phyloP scores from a whole-genome alignment of 1,140 invertebrate species.

The Penaeus vannamei region DNA sequence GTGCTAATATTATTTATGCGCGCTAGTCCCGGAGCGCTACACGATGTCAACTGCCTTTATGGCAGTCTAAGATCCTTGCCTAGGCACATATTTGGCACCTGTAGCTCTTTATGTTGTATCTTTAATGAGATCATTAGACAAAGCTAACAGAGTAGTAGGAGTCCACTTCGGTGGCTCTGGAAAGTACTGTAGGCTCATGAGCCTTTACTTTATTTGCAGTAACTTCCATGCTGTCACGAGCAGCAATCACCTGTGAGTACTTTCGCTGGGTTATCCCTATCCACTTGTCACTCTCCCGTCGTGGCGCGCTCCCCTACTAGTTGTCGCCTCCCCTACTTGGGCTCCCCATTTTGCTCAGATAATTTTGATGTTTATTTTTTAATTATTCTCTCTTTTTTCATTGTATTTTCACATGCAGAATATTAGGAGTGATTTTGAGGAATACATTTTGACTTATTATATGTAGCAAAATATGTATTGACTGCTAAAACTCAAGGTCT shows the following conservation, averaged over 20 bases:
- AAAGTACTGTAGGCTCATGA: slow-evolving; percentile 45
- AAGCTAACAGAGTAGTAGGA: slow-evolving; percentile 27
- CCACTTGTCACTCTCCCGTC: slow-evolving; percentile 44
- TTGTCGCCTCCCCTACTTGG: slow-evolving; percentile 17
- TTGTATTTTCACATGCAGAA: not conserved
- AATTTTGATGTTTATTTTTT: not conserved
- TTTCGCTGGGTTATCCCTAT: slow-evolving; percentile 42
- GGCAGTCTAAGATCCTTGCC: slow-evolving; percentile 26
- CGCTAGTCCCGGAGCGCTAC: slow-evolving; percentile 52
- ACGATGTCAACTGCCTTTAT: slow-evolving; percentile 41
- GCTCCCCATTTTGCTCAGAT: slow-evolving; percentile 31
- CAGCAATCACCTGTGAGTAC: slow-evolving; percentile 64
- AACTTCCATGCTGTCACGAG: slow-evolving; percentile 62
- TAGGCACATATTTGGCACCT: slow-evolving; percentile 21
- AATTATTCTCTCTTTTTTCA: not conserved
- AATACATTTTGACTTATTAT: too few species aligned
- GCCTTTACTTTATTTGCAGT: slow-evolving; percentile 60
- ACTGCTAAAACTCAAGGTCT: not conserved
- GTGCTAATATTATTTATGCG: slow-evolving; percentile 38
- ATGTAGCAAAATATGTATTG: too few species aligned
- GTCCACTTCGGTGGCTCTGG: slow-evolving; percentile 17
- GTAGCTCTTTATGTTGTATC: slow-evolving; percentile 36
- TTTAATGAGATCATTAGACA: slow-evolving; percentile 30
- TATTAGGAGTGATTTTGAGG: too few species aligned
- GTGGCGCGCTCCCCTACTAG: slow-evolving; percentile 51